A percentile compares a stretch with the other conserved stretches of the same genome.
Evolutionary conservation across 2,113 vertebrate genomes (phyloP).

Genomic region (Loxodonta africana): DNA sequence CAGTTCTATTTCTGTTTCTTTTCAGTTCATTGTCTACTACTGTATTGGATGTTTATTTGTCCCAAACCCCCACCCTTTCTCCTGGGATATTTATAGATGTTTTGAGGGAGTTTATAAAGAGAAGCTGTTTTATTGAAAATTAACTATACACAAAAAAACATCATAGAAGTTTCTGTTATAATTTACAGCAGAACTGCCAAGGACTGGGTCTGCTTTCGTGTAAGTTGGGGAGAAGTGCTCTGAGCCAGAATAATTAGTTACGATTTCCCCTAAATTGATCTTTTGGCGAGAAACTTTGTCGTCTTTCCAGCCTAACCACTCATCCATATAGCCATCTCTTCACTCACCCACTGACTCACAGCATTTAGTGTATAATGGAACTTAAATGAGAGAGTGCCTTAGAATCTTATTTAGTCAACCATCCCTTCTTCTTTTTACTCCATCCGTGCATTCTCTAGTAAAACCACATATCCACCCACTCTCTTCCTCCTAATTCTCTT

Average conservation of each 20-base stretch:
- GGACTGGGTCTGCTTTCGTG: background rate
- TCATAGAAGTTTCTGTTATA: background rate
- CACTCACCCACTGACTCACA: background rate
- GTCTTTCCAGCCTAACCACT: background rate
- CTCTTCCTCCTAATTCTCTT: background rate
- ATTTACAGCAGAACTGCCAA: background rate
- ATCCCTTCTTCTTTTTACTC: background rate
- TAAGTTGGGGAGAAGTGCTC: background rate
- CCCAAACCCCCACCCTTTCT: background rate
- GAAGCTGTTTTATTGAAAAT: background rate
- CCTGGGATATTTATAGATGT: background rate
- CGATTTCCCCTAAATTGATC: background rate
- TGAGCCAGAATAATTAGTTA: background rate
- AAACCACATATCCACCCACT: background rate
- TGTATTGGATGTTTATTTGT: background rate
- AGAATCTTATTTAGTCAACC: background rate
- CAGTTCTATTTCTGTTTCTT: background rate
- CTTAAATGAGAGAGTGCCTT: background rate
- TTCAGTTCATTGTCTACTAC: background rate
- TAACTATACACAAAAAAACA: background rate
- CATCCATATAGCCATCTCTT: background rate
- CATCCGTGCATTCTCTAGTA: background rate
- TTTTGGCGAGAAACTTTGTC: conserved; percentile 19
- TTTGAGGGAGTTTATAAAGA: background rate
- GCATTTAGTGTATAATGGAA: background rate